Base-by-base conservation (phyloP, 2,888 invertebrate species). In the Anorthoa munda region DNA sequence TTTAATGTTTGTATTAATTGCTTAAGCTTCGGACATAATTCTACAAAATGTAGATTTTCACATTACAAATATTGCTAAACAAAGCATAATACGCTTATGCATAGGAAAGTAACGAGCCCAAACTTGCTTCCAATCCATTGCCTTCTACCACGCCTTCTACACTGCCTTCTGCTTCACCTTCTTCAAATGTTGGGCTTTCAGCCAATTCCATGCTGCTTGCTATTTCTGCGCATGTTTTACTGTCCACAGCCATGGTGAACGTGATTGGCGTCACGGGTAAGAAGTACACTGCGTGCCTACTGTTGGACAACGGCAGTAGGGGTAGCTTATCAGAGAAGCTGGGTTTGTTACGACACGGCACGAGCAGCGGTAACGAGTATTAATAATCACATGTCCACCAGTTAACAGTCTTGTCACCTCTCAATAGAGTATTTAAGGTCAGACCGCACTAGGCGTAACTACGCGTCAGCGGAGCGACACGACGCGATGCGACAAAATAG, bases 121-220 rank as follows among this genome's bases (percentile, higher is more conserved):
- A 48, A 48, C 48, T 15, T 13, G 48, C 17, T 48, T 18, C 3
- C 48, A 17, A 48, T 48, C 48, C 48, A 48, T 48, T 48, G 48
- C 48, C 48, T 48, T 48, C 48, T 48, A 15, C 5, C 4, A 1
- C 15, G 48, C 48, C n/a, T 51, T 51, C n/a, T 51, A n/a, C 50
- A 9, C 50, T 51, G 50, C n/a, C 9, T 48, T 15, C 50, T 50
- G 50, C 50, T 50, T 50, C 18, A 17, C 50, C 18, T 51, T 51
- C 50, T 51, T 51, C 50, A 51, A 51, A 51, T 51, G n/a, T n/a
- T n/a, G 50, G n/a, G 50, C 50, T 51, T 51, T n/a, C 50, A 51
- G 50, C 50, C 50, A 18, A 50, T 50, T 17, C 50, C 50, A 50
- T 5, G 50, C 50, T n/a, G 50, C 50, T n/a, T n/a, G n/a, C n/a